These are phyloP conservation scores for Horisme vitalbata DNA, from an alignment of 2,888 invertebrate species.

Conservation along the genomic window DNA sequence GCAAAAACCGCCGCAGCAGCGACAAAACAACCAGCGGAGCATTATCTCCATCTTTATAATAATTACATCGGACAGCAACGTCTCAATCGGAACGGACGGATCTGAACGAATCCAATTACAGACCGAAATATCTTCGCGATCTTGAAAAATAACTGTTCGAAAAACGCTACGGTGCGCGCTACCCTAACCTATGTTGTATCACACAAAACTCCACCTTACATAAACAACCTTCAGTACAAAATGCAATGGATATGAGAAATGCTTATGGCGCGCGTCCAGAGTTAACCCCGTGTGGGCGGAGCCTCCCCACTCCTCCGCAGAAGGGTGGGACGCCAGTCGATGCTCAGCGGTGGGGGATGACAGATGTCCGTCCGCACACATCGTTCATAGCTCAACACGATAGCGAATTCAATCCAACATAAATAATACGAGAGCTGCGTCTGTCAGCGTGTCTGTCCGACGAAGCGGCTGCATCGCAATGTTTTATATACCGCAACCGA, in stretches of 20 bases:
- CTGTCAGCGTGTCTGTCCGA: conserved; percentile 43
- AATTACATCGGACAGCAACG: conserved; percentile 72
- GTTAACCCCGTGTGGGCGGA: conserved; percentile 48
- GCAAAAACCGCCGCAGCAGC: conserved; percentile 26
- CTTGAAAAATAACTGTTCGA: conserved; percentile 61
- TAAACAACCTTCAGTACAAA: conserved; percentile 31
- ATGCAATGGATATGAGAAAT: conserved; percentile 24
- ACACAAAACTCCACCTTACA: conserved; percentile 18
- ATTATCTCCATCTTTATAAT: conserved; percentile 78
- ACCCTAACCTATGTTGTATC: conserved; percentile 46
- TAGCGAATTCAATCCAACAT: conserved; percentile 70
- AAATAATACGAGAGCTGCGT: conserved; percentile 54
- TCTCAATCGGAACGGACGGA: conserved; percentile 62
- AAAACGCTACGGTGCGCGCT: conserved; percentile 52
- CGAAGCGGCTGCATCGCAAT: conserved; percentile 18
- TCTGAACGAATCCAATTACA: conserved; percentile 69
- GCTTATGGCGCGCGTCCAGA: conserved; percentile 24
- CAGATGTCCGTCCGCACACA: conserved; percentile 64
- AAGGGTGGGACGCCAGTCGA: conserved; percentile 63
- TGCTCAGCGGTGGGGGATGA: conserved; percentile 70
- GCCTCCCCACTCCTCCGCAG: conserved; percentile 44
- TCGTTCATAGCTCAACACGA: conserved; percentile 73
- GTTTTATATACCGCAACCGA: conserved; percentile 37
- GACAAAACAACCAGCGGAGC: conserved; percentile 42
- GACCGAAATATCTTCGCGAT: conserved; percentile 66